Evolutionary conservation across 30 jellyfish, hydroid and myxozoan genomes (phyloP).

Genomic region (Aurelia aurita): DNA sequence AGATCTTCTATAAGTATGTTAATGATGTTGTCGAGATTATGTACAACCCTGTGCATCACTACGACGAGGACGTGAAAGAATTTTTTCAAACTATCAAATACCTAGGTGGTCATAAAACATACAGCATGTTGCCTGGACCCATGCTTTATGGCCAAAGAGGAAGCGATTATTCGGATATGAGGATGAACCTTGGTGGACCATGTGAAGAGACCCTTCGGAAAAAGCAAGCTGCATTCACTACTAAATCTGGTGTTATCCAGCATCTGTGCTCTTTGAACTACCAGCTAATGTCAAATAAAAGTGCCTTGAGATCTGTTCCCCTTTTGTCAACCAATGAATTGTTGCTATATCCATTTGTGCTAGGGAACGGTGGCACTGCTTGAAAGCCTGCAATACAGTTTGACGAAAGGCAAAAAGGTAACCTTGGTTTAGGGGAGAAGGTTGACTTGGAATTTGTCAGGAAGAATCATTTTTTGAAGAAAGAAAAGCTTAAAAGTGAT

Average conservation of each 20-base stretch:
- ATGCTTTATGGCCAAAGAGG: neutral
- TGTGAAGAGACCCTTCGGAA: neutral
- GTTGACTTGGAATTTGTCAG: too few species aligned
- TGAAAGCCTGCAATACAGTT: too few species aligned
- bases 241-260: neutral
- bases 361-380: too few species aligned
- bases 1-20: neutral
- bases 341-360: too few species aligned
- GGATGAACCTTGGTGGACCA: conserved; percentile 2
- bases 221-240: neutral
- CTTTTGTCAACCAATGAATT: too few species aligned
- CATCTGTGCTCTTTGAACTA: neutral
- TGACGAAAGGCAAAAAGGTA: too few species aligned
- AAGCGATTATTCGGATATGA: neutral
- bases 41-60: neutral
- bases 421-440: too few species aligned
- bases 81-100: neutral
- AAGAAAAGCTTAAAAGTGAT: too few species aligned
- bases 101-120: neutral
- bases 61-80: neutral
- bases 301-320: too few species aligned
- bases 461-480: too few species aligned
- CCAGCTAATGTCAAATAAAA: too few species aligned
- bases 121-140: neutral
- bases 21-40: neutral